Evolutionary conservation across 2,888 invertebrate species (phyloP), one percentile per base, ranked within the genome.

Genomic region (Antheraea assamensis): DNA sequence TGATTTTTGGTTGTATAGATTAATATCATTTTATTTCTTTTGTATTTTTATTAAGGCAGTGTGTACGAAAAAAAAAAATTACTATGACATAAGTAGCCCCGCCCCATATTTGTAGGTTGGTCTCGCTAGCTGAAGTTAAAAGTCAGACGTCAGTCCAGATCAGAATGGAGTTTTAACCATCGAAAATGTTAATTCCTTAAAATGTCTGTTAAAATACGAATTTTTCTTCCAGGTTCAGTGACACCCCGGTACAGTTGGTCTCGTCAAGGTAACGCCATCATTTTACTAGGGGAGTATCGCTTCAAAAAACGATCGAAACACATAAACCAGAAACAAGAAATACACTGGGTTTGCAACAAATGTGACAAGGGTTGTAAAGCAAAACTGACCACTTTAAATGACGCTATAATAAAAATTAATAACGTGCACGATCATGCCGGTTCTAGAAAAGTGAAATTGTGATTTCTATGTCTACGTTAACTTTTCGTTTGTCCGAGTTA

Each of bases 331-430:
- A 92, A 87, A 64, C 88, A 92, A 7, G 93, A 94, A 76, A 89
- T 83, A 0, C 94, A 93, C 73, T 94, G 94, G 94, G 93, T 93
- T 0, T 94, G 94, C 78, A 94, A 93, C 77, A 91, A 93, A 76
- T 88, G 89, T 42, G 92, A 93, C 73, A 93, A 90, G 75, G 94
- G 94, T 0, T 95, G 94, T 75, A 93, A 91, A 75, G 94, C 94
- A 0, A 91, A 90, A 76, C 79, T 94, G 13, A 93, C 93, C 0
- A 94, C 94, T 0, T 66, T 90, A 0, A 90, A 93, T 66, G 94
- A 93, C 30, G 93, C 88, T 19, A 91, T 94, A 7, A 87, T 94
- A 2, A 92, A 88, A 80, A 88, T 92, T 30, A 79, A 90, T 55
- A 93, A 93, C 70, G 85, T 88, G 0, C 94, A 94, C 61, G 89